A percentile compares a stretch with the other conserved stretches of the same genome.
These are phyloP conservation scores for Alaudala cheleensis DNA, from an alignment of 2,113 vertebrate species.

Conservation along the genomic window DNA sequence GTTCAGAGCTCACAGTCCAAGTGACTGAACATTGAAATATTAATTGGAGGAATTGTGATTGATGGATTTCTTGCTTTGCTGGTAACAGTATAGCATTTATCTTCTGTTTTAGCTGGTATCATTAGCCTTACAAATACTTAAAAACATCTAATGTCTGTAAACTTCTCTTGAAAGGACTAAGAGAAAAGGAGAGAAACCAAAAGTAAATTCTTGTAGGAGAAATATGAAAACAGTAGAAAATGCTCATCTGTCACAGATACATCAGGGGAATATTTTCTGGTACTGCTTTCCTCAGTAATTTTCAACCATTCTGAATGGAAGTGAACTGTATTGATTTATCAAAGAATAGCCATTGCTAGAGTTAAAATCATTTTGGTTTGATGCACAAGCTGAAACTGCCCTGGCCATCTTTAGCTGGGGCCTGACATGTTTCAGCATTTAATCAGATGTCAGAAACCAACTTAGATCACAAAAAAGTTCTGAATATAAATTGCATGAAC, in stretches of 20 bases:
- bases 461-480: neutral
- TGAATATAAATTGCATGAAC: neutral
- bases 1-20: neutral
- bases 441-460: slow-evolving; percentile 21
- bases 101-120: neutral
- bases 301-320: neutral
- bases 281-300: neutral
- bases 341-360: neutral
- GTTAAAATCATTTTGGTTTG: neutral
- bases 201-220: neutral
- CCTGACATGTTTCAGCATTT: neutral
- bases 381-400: slow-evolving; percentile 19
- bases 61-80: neutral
- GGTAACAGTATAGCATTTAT: neutral
- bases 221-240: neutral
- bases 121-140: neutral
- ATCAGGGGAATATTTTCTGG: neutral
- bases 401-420: slow-evolving; percentile 4
- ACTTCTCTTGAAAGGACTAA: neutral
- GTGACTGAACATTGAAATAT: neutral
- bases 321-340: neutral
- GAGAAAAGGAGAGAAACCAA: neutral
- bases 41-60: neutral
- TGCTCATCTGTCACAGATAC: neutral
- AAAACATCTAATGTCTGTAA: neutral